Conservation (phyloP, 2,888 invertebrate species). For the Neocrepidodera transversa region DNA sequence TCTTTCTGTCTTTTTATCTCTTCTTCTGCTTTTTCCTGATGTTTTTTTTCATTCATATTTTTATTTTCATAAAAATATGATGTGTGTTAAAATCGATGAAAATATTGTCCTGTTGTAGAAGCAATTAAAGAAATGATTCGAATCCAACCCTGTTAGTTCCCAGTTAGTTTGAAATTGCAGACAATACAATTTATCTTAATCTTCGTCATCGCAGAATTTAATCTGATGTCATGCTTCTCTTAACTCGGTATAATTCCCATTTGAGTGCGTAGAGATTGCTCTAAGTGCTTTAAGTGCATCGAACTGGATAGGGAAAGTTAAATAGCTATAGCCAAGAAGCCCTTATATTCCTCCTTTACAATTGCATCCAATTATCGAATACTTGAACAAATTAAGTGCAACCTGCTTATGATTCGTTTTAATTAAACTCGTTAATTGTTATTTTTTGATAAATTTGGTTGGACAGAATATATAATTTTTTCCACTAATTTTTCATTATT, state of each 20-base stretch:
- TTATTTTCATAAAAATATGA: too few relatives aligned
- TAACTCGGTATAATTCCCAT: slow-evolving; percentile 18
- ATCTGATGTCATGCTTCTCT: slow-evolving; percentile 29
- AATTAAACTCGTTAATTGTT: slow-evolving; percentile 4
- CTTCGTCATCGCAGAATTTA: slow-evolving; percentile 25
- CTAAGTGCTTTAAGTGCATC: slow-evolving; percentile 23
- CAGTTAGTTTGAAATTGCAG: neutral
- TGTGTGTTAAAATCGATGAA: too few relatives aligned
- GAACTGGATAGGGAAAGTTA: slow-evolving; percentile 19
- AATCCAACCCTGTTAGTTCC: neutral
- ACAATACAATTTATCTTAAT: slow-evolving; percentile 30
- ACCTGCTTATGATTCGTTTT: neutral
- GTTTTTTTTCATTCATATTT: too few relatives aligned
- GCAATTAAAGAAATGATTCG: too few relatives aligned
- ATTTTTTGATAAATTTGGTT: too few relatives aligned
- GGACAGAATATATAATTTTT: too few relatives aligned
- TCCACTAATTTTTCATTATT: too few relatives aligned
- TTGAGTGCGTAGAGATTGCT: slow-evolving; percentile 20
- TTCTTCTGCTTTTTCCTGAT: too few relatives aligned
- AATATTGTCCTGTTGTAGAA: too few relatives aligned
- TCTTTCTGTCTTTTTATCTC: too few relatives aligned
- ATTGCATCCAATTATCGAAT: neutral
- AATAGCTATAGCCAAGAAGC: slow-evolving; percentile 11
- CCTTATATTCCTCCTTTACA: slow-evolving; percentile 6
- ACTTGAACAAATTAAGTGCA: slow-evolving; percentile 14